Percentiles rank a stretch among this genome's conserved stretches.
Conservation (phyloP, 2,888 invertebrate genomes). For the Xylota segnis region DNA sequence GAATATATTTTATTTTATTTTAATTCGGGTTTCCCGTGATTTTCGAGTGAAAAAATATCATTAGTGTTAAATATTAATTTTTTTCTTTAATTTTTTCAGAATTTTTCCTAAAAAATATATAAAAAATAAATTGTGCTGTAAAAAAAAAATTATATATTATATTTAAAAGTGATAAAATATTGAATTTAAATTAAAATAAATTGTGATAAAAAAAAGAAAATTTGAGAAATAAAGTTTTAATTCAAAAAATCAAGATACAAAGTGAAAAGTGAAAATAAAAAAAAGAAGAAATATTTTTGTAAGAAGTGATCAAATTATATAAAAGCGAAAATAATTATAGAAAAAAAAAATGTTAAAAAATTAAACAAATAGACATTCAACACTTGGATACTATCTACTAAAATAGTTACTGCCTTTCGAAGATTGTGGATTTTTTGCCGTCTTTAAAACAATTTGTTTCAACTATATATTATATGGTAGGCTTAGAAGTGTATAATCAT, state of each 20-base stretch:
- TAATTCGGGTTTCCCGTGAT: slow-evolving; percentile 12
- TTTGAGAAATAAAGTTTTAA: too few species aligned
- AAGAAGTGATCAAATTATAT: slow-evolving; percentile 18
- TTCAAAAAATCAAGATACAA: slow-evolving; percentile 5
- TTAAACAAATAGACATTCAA: slow-evolving; percentile 38
- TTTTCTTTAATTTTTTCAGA: slow-evolving; percentile 42
- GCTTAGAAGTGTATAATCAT: slow-evolving; percentile 1
- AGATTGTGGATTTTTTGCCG: slow-evolving; percentile 56
- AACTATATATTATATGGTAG: slow-evolving; percentile 42
- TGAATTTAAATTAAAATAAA: slow-evolving; percentile 51
- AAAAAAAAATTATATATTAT: slow-evolving; percentile 5
- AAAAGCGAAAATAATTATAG: too few species aligned
- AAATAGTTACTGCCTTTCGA: slow-evolving; percentile 54
- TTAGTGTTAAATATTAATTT: background rate
- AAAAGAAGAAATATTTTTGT: slow-evolving; percentile 38
- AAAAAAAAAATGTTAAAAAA: slow-evolving; percentile 40
- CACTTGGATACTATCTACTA: slow-evolving; percentile 48
- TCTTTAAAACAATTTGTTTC: slow-evolving; percentile 1
- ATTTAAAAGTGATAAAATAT: slow-evolving; percentile 53
- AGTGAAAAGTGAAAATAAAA: slow-evolving; percentile 53
- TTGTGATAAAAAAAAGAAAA: slow-evolving; percentile 57
- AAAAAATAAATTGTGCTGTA: slow-evolving; percentile 27
- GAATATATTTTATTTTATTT: slow-evolving; percentile 10
- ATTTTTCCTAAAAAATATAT: slow-evolving; percentile 28
- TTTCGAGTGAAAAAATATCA: background rate